Percentiles rank a stretch among this genome's conserved stretches.
Conservation (phyloP, 2,888 invertebrate species). For the Shargacucullia verbasci region DNA sequence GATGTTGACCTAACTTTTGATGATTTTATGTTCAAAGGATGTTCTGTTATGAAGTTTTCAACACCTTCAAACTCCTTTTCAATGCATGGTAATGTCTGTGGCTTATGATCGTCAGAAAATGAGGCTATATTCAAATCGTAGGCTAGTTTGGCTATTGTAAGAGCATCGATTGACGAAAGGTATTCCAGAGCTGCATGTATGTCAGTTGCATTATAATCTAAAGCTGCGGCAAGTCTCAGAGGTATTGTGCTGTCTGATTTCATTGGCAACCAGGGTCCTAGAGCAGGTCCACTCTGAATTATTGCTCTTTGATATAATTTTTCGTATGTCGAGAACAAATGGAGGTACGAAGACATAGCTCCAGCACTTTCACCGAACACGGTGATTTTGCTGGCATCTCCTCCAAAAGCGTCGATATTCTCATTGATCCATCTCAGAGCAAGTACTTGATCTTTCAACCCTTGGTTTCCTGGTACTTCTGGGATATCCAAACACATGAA, state of each 20-base stretch:
- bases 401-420: slow-evolving; percentile 63
- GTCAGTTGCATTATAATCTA: slow-evolving; percentile 31
- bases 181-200: slow-evolving; percentile 26
- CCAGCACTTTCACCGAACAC: slow-evolving; percentile 65
- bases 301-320: slow-evolving; percentile 41
- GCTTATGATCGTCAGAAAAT: background rate
- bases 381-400: slow-evolving; percentile 52
- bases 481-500: slow-evolving; percentile 55
- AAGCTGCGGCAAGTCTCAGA: slow-evolving; percentile 20
- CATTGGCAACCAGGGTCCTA: slow-evolving; percentile 5
- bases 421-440: slow-evolving; percentile 64
- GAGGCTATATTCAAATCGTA: slow-evolving; percentile 6
- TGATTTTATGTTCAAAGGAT: slow-evolving; percentile 21
- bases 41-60: slow-evolving; percentile 33
- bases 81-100: slow-evolving; percentile 17
- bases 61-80: slow-evolving; percentile 32
- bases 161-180: slow-evolving; percentile 25
- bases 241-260: slow-evolving; percentile 15
- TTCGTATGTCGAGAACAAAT: slow-evolving; percentile 34
- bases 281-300: slow-evolving; percentile 38
- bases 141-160: slow-evolving; percentile 9
- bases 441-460: slow-evolving; percentile 61
- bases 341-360: slow-evolving; percentile 47
- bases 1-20: slow-evolving; percentile 20
- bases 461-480: slow-evolving; percentile 65